A percentile compares a stretch with the other conserved stretches of the same genome.
These are phyloP conservation scores for Leucoma salicis DNA, from an alignment of 2,888 invertebrate species.

Conservation along the genomic window DNA sequence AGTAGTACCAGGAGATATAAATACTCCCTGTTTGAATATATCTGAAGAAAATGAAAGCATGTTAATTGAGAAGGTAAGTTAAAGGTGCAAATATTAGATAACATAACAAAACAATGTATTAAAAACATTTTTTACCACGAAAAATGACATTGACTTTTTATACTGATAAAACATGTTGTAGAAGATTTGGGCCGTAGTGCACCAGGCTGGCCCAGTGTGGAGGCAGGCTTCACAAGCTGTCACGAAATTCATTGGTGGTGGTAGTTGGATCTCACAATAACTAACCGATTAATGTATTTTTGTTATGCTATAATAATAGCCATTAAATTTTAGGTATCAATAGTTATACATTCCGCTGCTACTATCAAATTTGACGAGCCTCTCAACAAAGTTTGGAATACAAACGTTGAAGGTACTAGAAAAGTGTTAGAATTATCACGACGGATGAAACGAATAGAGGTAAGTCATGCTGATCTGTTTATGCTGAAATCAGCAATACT, in stretches of 20 bases:
- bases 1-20: conserved; percentile 89
- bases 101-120: too few species aligned
- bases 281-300: not conserved
- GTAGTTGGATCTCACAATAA: too few species aligned
- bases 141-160: too few species aligned
- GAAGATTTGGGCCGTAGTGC: too few species aligned
- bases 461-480: too few species aligned
- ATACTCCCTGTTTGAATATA: conserved; percentile 87
- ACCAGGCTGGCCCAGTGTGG: too few species aligned
- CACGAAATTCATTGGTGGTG: too few species aligned
- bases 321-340: conserved; percentile 59
- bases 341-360: conserved; percentile 55
- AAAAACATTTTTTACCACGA: too few species aligned
- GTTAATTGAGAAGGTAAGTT: conserved; percentile 36
- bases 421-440: conserved; percentile 40
- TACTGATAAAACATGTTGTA: too few species aligned
- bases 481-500: not conserved
- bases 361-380: conserved; percentile 46
- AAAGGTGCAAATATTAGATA: not conserved
- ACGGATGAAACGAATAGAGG: conserved; percentile 43
- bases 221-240: too few species aligned
- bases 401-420: conserved; percentile 48
- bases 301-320: not conserved
- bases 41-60: conserved; percentile 78
- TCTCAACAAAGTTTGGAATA: conserved; percentile 33